Evolutionary conservation across 2,888 invertebrate genomes (phyloP).

Genomic region (Bruchidius siliquastri): DNA sequence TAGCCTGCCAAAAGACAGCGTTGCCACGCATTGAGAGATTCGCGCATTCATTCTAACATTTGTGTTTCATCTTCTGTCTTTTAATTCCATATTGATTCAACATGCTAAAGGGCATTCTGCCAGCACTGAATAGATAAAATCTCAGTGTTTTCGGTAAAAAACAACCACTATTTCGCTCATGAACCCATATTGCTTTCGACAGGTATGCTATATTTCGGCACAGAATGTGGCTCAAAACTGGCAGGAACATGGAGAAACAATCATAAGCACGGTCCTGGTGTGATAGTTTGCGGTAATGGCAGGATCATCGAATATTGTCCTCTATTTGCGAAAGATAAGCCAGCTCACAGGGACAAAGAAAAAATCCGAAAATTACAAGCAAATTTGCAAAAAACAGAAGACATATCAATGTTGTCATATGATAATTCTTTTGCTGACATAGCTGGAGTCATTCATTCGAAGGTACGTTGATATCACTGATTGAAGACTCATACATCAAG

Average conservation of each 20-base stretch:
- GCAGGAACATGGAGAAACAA: constrained; percentile 55
- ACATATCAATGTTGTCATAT: neutral
- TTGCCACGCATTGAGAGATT: no score
- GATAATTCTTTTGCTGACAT: neutral
- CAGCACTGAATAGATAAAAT: no score
- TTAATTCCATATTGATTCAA: no score
- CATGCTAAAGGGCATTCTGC: no score
- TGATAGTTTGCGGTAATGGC: constrained; percentile 55
- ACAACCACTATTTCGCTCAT: no score
- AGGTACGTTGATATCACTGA: neutral
- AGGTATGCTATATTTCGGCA: constrained; percentile 50
- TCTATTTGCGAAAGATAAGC: constrained; percentile 53
- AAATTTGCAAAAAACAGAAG: neutral
- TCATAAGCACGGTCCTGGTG: constrained; percentile 55
- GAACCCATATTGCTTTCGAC: neutral
- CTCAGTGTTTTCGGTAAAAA: no score
- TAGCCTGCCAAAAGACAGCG: no score
- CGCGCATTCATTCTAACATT: no score
- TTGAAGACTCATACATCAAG: no score
- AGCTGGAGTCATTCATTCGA: neutral
- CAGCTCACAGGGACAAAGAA: constrained; percentile 30
- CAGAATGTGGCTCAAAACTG: constrained; percentile 53
- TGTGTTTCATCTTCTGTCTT: no score
- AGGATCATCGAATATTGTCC: constrained; percentile 48
- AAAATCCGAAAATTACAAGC: neutral